Conservation (phyloP, 1,140 invertebrate genomes). For the Tetragonula clypearis region DNA sequence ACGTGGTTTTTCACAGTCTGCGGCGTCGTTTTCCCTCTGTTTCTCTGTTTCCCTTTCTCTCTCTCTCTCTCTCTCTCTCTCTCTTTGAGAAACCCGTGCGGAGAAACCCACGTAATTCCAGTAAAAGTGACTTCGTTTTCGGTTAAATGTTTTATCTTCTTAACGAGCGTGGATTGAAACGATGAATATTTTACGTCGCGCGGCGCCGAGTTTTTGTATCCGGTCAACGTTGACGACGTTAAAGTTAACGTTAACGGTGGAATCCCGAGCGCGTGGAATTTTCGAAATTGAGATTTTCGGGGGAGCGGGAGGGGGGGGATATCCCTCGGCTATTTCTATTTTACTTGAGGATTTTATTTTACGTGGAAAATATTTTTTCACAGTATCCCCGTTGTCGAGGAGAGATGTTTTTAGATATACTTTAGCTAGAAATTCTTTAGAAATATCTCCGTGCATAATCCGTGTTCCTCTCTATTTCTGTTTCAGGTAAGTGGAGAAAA, state of each 20-base stretch:
- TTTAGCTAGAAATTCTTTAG: too few relatives aligned
- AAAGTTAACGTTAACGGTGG: background rate
- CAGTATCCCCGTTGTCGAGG: too few relatives aligned
- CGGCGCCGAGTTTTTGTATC: background rate
- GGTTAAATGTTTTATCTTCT: background rate
- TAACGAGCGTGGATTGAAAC: background rate
- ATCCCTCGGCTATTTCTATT: too few relatives aligned
- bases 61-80: too few relatives aligned
- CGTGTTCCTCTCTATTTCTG: background rate
- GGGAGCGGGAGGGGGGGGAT: too few relatives aligned
- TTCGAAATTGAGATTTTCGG: background rate
- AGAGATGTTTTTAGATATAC: too few relatives aligned
- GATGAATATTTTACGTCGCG: background rate
- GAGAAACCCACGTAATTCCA: background rate
- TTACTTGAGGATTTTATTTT: too few relatives aligned
- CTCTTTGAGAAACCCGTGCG: background rate
- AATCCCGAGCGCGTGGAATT: background rate
- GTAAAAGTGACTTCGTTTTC: background rate
- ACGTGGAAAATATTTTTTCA: too few relatives aligned
- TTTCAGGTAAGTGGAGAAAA: background rate
- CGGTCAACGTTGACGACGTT: background rate
- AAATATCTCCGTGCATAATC: background rate
- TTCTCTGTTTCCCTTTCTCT: background rate
- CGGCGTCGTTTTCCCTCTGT: background rate
- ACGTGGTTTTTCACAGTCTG: constrained; percentile 8